Evolutionary conservation across 2,797 vertebrate genomes (phyloP).

Genomic region (Lycodopsis pacificus): DNA sequence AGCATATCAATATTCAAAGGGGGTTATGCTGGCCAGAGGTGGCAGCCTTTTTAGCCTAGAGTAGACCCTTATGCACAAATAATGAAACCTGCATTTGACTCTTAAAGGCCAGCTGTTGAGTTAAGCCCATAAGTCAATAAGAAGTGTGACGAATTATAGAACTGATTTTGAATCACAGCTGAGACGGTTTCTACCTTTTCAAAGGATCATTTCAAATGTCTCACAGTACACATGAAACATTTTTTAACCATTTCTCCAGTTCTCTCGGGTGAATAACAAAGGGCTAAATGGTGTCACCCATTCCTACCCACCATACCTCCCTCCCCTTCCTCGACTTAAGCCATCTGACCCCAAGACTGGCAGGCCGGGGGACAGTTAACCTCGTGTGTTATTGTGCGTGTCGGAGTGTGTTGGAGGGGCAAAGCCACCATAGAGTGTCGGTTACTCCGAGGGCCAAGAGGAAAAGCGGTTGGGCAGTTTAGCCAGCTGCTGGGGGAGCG

Average conservation of each 20-base stretch:
- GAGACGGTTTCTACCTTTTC: not conserved
- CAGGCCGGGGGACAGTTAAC: constrained; percentile 75
- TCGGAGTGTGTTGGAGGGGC: constrained; percentile 42
- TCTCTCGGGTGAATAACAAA: constrained; percentile 69
- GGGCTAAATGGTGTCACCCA: constrained; percentile 71
- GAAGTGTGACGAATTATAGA: constrained; percentile 19
- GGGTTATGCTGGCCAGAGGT: constrained; percentile 73
- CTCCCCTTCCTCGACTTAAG: constrained; percentile 52
- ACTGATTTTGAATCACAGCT: not conserved
- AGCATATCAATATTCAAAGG: constrained; percentile 88
- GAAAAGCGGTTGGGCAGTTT: constrained; percentile 87
- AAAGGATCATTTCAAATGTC: constrained; percentile 27
- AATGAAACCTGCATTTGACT: constrained; percentile 55
- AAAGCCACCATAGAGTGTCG: constrained; percentile 76
- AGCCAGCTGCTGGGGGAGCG: constrained; percentile 84
- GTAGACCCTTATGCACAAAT: constrained; percentile 65
- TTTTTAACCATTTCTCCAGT: constrained; percentile 38
- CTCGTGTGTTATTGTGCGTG: constrained; percentile 50
- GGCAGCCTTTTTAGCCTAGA: constrained; percentile 76
- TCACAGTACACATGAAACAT: constrained; percentile 35
- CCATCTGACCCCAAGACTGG: constrained; percentile 77
- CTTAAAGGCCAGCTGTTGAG: constrained; percentile 73
- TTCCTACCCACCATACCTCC: constrained; percentile 33
- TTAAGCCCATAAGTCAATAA: constrained; percentile 45
- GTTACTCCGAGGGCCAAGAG: constrained; percentile 78